A percentile compares a stretch with the other conserved stretches of the same genome.
Evolutionary conservation across 2,888 invertebrate species (phyloP).

Genomic region (Torymus aiolomorphi): DNA sequence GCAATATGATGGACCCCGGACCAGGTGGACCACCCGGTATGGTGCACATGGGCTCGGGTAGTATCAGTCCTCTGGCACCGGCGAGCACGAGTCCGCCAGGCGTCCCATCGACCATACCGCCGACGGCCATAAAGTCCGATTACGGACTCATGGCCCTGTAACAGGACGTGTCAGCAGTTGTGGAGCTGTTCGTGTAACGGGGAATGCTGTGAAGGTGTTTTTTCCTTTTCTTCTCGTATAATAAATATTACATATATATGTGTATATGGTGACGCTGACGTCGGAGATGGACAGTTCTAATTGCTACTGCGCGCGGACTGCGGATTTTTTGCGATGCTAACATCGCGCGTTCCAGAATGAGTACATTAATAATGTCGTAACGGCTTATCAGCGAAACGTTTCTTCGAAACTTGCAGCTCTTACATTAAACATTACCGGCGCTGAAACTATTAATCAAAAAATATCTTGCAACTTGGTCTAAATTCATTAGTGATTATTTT

Average conservation of each 20-base stretch:
- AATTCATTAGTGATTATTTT: slow-evolving; percentile 30
- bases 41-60: slow-evolving; percentile 71
- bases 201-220: too few species aligned
- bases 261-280: background rate
- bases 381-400: slow-evolving; percentile 41
- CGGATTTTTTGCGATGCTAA: background rate
- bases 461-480: slow-evolving; percentile 44
- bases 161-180: slow-evolving; percentile 65
- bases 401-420: slow-evolving; percentile 20
- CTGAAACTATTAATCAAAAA: slow-evolving; percentile 46
- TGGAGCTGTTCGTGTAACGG: background rate
- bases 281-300: slow-evolving; percentile 37
- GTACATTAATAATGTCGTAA: slow-evolving; percentile 41
- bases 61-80: slow-evolving; percentile 73
- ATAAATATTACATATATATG: too few species aligned
- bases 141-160: slow-evolving; percentile 90
- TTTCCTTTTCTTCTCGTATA: background rate
- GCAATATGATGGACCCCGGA: slow-evolving; percentile 73
- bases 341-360: slow-evolving; percentile 1
- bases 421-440: slow-evolving; percentile 36
- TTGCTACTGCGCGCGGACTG: background rate
- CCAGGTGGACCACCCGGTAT: slow-evolving; percentile 65
- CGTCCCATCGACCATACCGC: slow-evolving; percentile 68
- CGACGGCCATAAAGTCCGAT: slow-evolving; percentile 88
- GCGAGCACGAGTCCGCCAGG: slow-evolving; percentile 71